Base-by-base conservation (phyloP, 2,797 vertebrate genomes). In the Siniperca obscura region DNA sequence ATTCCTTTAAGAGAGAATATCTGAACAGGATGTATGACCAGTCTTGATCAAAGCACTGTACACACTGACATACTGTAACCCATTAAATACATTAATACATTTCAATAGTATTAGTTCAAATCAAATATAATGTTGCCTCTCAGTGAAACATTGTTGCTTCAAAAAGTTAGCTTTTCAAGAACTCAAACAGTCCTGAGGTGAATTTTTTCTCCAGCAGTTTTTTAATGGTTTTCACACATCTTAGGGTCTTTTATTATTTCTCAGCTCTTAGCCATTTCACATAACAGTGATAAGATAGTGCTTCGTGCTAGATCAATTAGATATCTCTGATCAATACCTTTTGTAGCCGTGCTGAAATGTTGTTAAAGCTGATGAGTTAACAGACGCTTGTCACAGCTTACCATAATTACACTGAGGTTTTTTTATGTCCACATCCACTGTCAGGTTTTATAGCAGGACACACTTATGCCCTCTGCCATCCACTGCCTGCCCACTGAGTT, bases 391-490 rank as follows among this genome's bases (percentile, higher is more conserved):
- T 69, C 52, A 55, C 30, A 16, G 76, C 14, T 44, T 17, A 59
- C 78, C 71, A 70, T 75, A 55, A 73, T 79, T 79, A 71, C 50
- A 60, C 25, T 71, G 21, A 0, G 50, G 25, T 36, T 60, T 71
- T 83, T 81, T 81, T 56, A 80, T 11, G 21, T 67, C 66, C 76
- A 25, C 8, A 4, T 64, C 40, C 21, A 12, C 5, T 64, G 52
- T 52, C 65, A 67, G 70, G 36, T 66, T 83, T 82, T 86, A 82
- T 38, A 56, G 76, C 70, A 64, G 68, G 71, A 79, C 76, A 82
- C 60, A 56, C 56, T 74, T 6, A 17, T 50, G 19, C 57, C 74
- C 75, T 72, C 34, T 52, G 42, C 66, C 52, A 36, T 70, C 21
- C 57, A 12, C 69, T 34, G 74, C 30, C 60, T 66, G 46, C 38